Conservation (phyloP, 2,113 vertebrate genomes). For the Pelmatolapia mariae region DNA sequence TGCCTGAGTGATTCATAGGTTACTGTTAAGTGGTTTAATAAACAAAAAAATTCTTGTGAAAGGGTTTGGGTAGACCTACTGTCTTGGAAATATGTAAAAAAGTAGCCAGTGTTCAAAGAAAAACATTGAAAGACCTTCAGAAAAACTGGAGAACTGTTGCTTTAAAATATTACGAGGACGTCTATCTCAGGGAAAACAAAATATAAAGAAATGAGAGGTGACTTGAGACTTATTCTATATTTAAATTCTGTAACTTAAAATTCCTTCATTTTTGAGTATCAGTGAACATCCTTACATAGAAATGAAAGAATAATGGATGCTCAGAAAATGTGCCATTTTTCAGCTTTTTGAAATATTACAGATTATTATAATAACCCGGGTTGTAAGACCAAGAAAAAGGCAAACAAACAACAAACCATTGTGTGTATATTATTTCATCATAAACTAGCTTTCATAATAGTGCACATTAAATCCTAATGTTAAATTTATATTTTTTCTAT, state of each 20-base stretch:
- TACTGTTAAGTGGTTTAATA: background rate
- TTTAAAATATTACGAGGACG: background rate
- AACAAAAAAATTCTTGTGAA: background rate
- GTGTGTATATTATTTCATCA: background rate
- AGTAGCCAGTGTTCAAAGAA: background rate
- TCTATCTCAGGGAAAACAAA: background rate
- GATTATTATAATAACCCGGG: background rate
- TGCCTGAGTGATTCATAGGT: background rate
- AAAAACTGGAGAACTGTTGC: background rate
- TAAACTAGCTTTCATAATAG: background rate
- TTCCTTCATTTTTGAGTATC: background rate
- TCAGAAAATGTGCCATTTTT: background rate
- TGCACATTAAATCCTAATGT: background rate
- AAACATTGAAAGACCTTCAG: background rate
- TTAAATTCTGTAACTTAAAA: background rate
- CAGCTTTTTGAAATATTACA: background rate
- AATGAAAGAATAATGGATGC: background rate
- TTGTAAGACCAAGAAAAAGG: background rate
- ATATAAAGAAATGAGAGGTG: background rate
- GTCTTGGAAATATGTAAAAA: background rate
- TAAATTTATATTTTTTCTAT: background rate
- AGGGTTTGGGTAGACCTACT: background rate
- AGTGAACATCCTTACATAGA: background rate
- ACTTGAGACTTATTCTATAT: background rate
- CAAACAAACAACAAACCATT: background rate